phyloP scores from a whole-genome alignment of 2,888 invertebrate genomes.

The Parapristionchus giblindavisi region DNA sequence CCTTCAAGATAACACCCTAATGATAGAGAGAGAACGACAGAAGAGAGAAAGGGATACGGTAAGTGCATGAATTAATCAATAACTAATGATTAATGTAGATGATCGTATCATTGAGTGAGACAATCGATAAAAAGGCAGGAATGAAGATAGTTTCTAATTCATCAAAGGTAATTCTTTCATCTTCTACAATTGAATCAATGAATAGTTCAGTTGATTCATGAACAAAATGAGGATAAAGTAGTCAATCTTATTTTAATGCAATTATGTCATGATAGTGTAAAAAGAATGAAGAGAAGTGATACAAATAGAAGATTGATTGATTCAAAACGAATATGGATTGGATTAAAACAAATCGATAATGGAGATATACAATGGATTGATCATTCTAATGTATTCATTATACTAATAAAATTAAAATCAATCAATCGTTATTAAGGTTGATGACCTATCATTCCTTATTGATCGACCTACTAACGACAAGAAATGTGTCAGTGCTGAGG shows the following conservation, averaged over 20 bases:
- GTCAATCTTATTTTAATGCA: constrained; percentile 5
- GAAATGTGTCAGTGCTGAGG: constrained; percentile 19
- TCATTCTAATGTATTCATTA: background rate
- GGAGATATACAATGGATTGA: constrained; percentile 11
- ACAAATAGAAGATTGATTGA: background rate
- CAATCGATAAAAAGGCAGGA: background rate
- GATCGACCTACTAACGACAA: background rate
- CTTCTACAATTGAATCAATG: constrained; percentile 8
- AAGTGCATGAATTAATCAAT: background rate
- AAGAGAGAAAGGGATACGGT: background rate
- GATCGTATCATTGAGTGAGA: constrained; percentile 6
- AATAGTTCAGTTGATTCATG: constrained; percentile 16
- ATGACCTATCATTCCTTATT: background rate
- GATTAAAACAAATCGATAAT: background rate
- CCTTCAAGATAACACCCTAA: background rate
- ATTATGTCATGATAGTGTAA: too few species aligned
- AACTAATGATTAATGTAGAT: background rate
- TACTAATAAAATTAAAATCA: background rate
- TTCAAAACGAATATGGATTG: constrained; percentile 18
- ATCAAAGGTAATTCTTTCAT: background rate
- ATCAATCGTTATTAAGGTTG: background rate
- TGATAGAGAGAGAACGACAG: background rate
- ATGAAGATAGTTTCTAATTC: background rate
- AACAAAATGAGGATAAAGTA: background rate
- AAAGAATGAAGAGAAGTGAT: background rate